phyloP scores from a whole-genome alignment of 2,797 vertebrate species.

The Sebastes aleutianus region DNA sequence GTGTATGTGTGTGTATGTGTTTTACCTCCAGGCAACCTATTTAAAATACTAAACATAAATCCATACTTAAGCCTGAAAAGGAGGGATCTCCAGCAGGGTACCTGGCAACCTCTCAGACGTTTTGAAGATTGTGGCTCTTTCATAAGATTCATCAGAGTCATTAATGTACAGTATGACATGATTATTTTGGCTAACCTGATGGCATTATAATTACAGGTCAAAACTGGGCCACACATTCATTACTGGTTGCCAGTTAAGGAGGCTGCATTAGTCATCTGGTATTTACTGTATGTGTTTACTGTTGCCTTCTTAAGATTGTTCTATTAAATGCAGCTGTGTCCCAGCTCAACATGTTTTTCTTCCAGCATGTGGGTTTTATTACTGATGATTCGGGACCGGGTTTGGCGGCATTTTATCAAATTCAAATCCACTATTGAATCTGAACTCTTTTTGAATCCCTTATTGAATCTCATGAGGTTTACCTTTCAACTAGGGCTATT shows the following conservation, averaged over 20 bases:
- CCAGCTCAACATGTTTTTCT: background rate
- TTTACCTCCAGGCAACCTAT: conserved; percentile 5
- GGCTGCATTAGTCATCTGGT: background rate
- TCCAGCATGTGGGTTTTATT: background rate
- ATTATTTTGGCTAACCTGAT: background rate
- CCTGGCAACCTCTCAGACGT: conserved; percentile 6
- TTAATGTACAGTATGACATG: background rate
- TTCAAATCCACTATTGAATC: background rate
- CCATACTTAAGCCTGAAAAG: background rate
- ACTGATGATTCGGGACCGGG: background rate
- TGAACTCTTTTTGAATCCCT: background rate
- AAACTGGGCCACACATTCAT: background rate
- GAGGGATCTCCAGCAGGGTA: background rate
- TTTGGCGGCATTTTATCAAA: background rate
- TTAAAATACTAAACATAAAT: background rate
- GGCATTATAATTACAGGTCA: background rate
- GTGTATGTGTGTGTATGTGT: background rate
- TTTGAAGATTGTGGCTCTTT: background rate
- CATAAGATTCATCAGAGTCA: background rate
- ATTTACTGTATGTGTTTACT: conserved; percentile 1
- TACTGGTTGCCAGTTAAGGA: background rate
- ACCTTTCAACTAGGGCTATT: background rate
- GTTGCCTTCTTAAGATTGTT: background rate
- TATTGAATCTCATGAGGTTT: background rate
- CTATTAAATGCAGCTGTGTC: background rate